Evolutionary conservation across 2,113 vertebrate genomes (phyloP).

Genomic region (Melospiza melodia): DNA sequence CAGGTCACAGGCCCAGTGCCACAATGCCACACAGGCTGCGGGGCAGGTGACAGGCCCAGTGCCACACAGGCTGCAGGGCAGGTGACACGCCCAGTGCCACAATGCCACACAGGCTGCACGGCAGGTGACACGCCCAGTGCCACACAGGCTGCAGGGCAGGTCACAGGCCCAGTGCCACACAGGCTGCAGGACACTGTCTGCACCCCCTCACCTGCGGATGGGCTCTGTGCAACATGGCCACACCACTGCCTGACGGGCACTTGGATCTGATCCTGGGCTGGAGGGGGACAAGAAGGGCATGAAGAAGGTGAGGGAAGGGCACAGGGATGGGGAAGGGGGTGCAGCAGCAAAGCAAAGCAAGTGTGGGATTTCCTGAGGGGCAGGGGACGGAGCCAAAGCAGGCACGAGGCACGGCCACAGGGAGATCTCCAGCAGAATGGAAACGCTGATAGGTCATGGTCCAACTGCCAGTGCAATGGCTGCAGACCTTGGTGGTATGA

Average conservation of each 20-base stretch:
- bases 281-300: no score
- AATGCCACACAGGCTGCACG: no score
- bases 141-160: no score
- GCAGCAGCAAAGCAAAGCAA: fast-evolving
- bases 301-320: not conserved
- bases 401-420: fast-evolving
- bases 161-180: not conserved
- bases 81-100: no score
- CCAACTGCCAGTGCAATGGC: not conserved
- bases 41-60: no score
- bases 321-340: fast-evolving
- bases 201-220: fast-evolving
- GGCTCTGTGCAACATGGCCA: not conserved
- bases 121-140: not conserved
- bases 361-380: not conserved
- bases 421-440: not conserved
- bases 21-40: not conserved
- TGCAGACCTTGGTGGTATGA: not conserved
- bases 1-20: not conserved
- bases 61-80: no score
- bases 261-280: fast-evolving
- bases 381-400: fast-evolving
- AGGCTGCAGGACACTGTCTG: fast-evolving
- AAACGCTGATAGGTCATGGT: not conserved
- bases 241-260: not conserved